Conservation (phyloP, 2,797 vertebrate species). For the Alectoris magna region DNA sequence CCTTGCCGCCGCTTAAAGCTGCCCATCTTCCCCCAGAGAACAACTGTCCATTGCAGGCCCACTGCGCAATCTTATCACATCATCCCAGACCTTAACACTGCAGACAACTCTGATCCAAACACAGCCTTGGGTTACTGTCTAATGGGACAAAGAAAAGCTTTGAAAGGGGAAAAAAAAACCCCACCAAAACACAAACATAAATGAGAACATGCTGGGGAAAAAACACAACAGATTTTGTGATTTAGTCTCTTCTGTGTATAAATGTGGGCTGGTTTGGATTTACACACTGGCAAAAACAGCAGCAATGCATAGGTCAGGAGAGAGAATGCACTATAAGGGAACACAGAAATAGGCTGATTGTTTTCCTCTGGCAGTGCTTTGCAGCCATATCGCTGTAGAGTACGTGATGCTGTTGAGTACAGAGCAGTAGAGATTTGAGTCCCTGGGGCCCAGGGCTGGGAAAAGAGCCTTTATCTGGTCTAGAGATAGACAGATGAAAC, state of each 20-base stretch:
- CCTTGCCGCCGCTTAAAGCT: neutral
- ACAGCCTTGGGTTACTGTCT: neutral
- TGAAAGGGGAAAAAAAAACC: neutral
- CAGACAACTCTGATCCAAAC: neutral
- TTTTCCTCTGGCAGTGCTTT: constrained; percentile 2
- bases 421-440: neutral
- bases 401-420: neutral
- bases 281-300: neutral
- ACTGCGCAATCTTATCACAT: neutral
- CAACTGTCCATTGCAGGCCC: neutral
- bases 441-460: neutral
- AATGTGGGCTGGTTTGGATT: neutral
- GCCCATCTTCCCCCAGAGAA: neutral
- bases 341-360: neutral
- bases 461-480: neutral
- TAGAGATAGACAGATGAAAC: neutral
- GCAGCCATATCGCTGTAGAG: neutral
- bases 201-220: neutral
- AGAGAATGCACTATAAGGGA: neutral
- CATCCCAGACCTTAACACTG: neutral
- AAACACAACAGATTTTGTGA: neutral
- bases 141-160: neutral
- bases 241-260: neutral
- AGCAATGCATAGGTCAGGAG: neutral
- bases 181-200: neutral